Base-by-base conservation (phyloP, 2,113 vertebrate genomes). In the Salminus brasiliensis region DNA sequence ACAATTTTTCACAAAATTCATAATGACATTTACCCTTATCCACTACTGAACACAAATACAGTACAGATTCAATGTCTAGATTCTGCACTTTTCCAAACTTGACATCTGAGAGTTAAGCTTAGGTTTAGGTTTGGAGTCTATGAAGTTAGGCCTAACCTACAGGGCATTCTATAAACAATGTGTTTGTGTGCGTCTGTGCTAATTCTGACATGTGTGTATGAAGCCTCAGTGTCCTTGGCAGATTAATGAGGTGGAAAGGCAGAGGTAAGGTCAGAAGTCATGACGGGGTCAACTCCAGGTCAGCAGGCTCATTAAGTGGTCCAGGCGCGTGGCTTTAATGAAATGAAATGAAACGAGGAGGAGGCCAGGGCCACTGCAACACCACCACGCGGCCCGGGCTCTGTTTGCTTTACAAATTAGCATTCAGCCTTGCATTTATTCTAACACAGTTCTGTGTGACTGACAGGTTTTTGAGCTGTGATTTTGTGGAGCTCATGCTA, bases 171-270 rank as follows among this genome's bases (percentile, higher is more conserved):
- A n/a, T n/a, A n/a, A n/a, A n/a, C n/a, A n/a, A n/a, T 57, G 53
- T 57, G 53, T 59, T 21, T 59, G n/a, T n/a, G n/a, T n/a, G n/a
- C n/a, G n/a, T n/a, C n/a, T n/a, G n/a, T n/a, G n/a, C n/a, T n/a
- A n/a, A n/a, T n/a, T n/a, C n/a, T n/a, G n/a, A n/a, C 10, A 8
- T n/a, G 30, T n/a, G 30, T 65, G 4, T 65, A 18, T 39, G 18
- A 10, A 39, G 47, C 62, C 74, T 53, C 49, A 43, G 78, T 72
- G 62, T 82, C 81, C 81, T 78, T 78, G 81, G 81, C 81, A 74
- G 69, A 78, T 82, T 82, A 82, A 82, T 82, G 75, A 78, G 76
- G 63, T 32, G 49, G 62, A 74, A n/a, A 78, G 52, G 53, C 81
- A 78, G 41, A 74, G 70, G 68, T 74, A 65, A 60, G 70, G 57